A percentile compares a stretch with the other conserved stretches of the same genome.
Conservation (phyloP, 2,888 invertebrate species). For the Deroplatys truncata region DNA sequence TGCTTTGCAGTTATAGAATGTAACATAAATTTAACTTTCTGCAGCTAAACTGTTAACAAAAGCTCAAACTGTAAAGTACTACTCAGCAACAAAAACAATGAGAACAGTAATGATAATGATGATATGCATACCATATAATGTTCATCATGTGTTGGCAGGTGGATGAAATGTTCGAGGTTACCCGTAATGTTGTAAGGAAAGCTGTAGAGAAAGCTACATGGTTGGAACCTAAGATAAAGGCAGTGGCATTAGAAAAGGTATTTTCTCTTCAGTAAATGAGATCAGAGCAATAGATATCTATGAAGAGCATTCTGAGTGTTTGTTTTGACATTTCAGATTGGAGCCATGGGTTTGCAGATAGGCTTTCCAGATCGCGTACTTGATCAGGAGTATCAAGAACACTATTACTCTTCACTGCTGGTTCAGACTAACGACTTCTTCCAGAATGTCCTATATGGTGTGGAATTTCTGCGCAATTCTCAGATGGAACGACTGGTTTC, state of each 20-base stretch:
- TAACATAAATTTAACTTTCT: too few species aligned
- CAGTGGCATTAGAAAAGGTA: constrained; percentile 43
- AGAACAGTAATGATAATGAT: too few species aligned
- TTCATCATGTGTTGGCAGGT: constrained; percentile 32
- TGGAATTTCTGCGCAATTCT: constrained; percentile 44
- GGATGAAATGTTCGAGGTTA: constrained; percentile 38
- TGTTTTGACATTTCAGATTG: constrained; percentile 41
- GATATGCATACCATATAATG: not conserved
- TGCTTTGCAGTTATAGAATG: too few species aligned
- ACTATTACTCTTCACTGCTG: constrained; percentile 44
- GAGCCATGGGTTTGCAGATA: constrained; percentile 44
- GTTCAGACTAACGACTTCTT: constrained; percentile 52
- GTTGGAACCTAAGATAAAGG: constrained; percentile 36
- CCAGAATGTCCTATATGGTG: constrained; percentile 48
- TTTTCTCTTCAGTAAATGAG: too few species aligned
- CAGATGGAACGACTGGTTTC: constrained; percentile 43
- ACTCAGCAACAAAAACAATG: too few species aligned
- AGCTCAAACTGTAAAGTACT: too few species aligned
- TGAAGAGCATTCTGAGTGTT: not conserved
- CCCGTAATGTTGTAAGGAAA: constrained; percentile 35
- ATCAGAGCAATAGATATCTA: not conserved
- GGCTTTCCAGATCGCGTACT: constrained; percentile 44
- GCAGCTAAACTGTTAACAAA: too few species aligned
- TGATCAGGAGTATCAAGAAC: constrained; percentile 42
- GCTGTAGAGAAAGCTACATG: constrained; percentile 35